Conservation (phyloP, 2,113 vertebrate species). For the Leptobrachium ailaonicum region DNA sequence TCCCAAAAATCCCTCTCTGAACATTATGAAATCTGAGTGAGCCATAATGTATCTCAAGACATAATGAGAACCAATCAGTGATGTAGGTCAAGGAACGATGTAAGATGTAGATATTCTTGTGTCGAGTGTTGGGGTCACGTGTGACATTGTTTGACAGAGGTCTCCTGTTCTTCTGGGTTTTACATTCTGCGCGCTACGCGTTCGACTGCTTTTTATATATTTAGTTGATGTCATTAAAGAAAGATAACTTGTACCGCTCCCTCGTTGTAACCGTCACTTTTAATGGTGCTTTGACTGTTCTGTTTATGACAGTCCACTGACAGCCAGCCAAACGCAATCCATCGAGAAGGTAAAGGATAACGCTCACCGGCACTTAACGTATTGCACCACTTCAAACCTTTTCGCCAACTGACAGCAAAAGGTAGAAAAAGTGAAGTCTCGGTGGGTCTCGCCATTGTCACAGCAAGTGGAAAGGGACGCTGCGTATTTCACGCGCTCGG, state of each 20-base stretch:
- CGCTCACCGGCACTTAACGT: constrained; percentile 2
- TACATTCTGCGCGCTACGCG: too few relatives aligned
- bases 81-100: too few relatives aligned
- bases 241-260: not conserved
- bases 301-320: constrained; percentile 1
- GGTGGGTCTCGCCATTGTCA: not conserved
- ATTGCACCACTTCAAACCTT: constrained; percentile 13
- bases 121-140: too few relatives aligned
- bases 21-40: too few relatives aligned
- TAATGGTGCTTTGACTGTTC: constrained; percentile 1
- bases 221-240: not conserved
- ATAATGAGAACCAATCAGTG: too few relatives aligned
- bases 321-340: not conserved
- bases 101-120: too few relatives aligned
- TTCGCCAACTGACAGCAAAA: constrained; percentile 8
- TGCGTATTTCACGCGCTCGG: not conserved
- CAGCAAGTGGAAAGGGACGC: constrained; percentile 1
- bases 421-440: constrained; percentile 6
- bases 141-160: too few relatives aligned
- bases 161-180: too few relatives aligned
- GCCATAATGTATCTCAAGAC: too few relatives aligned
- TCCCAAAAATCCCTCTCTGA: too few relatives aligned
- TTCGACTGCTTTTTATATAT: too few relatives aligned
- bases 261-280: not conserved
- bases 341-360: constrained; percentile 3